Percentiles rank a stretch among this genome's conserved stretches.
phyloP scores from a whole-genome alignment of 2,888 invertebrate genomes.

The Cyaniris semiargus region DNA sequence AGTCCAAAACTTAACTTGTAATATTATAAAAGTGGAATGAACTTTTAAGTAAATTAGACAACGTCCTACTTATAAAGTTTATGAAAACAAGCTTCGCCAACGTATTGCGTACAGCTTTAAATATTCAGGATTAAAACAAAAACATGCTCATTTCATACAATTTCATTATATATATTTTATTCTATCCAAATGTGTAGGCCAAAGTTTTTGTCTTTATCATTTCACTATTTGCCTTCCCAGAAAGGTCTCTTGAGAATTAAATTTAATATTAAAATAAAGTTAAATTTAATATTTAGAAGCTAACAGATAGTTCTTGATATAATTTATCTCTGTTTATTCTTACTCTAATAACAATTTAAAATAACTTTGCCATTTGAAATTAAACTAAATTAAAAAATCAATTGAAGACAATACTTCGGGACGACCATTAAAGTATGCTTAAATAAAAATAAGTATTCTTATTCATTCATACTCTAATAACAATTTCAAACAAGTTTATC shows the following conservation, averaged over 20 bases:
- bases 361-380: too few relatives aligned
- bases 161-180: not conserved
- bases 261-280: too few relatives aligned
- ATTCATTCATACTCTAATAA: too few relatives aligned
- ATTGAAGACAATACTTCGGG: too few relatives aligned
- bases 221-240: not conserved
- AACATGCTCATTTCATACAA: not conserved
- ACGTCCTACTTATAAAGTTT: conserved; percentile 7
- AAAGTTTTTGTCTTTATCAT: not conserved
- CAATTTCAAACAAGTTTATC: not conserved
- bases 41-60: conserved; percentile 10
- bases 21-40: not conserved
- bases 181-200: not conserved
- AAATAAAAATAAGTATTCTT: too few relatives aligned
- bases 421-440: too few relatives aligned
- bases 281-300: too few relatives aligned
- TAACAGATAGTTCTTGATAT: too few relatives aligned
- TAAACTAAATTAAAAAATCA: too few relatives aligned
- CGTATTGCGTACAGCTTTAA: not conserved
- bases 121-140: not conserved
- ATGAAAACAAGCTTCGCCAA: not conserved
- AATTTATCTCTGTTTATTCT: too few relatives aligned
- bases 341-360: too few relatives aligned
- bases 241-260: not conserved
- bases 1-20: not conserved